Evolutionary conservation across 2,113 vertebrate species (phyloP), one percentile per base, ranked within the genome.

Genomic region (Perca schrenkii): DNA sequence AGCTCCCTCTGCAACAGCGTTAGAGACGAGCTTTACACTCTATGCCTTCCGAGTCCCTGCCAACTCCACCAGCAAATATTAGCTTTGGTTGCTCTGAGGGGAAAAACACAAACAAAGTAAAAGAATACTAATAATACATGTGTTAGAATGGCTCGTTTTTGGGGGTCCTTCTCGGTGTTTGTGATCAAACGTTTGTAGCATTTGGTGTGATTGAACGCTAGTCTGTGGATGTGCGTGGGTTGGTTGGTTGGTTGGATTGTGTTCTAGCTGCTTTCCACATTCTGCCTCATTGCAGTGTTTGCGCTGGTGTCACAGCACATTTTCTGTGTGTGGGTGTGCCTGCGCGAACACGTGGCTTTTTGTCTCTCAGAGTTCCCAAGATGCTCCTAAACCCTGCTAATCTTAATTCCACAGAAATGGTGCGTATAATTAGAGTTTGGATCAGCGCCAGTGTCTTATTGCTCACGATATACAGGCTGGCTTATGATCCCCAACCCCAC

Each of bases 401-500:
- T 89, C 86, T 78, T 71, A 86, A 85, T 74, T 74, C 87, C 76
- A 19, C 76, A 62, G 71, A 86, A 76, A 88, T 63, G 74, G 49
- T 64, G 83, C 15, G 8, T 78, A 80, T 88, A 84, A 91, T 88
- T 86, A 78, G 67, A 75, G 31, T 46, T 47, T 77, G 85, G 78
- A 66, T 81, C 70, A 31, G 50, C 13, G 65, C 65, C 84, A 58
- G 15, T 22, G 77, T 83, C 61, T 81, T 60, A 46, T 53, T 78
- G 64, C 72, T 75, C 71, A 28, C 65, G 11, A 50, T 77, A 14
- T 49, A 54, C 62, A 19, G 53, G 56, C 53, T 28, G 58, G 6
- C 56, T 76, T 40, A 65, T 65, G 67, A 16, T 12, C 11, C 11
- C 69, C 12, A 15, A 49, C 72, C 80, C 47, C 14, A 1, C 62